phyloP scores from a whole-genome alignment of 1,140 invertebrate genomes.

The Megathymus violae region DNA sequence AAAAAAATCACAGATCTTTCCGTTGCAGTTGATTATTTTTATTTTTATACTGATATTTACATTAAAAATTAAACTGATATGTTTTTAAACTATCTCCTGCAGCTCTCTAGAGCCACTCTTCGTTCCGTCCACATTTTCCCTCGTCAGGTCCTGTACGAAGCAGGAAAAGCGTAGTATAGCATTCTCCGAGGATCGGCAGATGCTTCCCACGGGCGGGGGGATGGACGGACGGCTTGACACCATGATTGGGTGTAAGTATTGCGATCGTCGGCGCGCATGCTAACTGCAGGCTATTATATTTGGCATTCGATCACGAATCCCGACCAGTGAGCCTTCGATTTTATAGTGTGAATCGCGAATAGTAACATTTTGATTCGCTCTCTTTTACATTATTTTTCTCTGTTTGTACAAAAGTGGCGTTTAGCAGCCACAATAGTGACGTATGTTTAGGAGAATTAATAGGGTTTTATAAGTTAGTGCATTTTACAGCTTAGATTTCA shows the following conservation, averaged over 20 bases:
- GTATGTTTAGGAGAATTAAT: no score
- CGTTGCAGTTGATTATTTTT: no score
- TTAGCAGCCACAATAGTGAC: no score
- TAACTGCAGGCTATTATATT: conserved; percentile 32
- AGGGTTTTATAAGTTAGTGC: no score
- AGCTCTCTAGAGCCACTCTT: no score
- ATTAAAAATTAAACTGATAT: no score
- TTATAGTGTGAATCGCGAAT: conserved; percentile 26
- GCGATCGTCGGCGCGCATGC: conserved; percentile 30
- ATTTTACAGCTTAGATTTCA: no score
- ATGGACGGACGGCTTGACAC: conserved; percentile 28
- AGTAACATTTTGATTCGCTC: conserved; percentile 15
- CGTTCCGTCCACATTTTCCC: no score
- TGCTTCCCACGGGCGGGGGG: conserved; percentile 32
- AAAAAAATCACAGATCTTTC: no score
- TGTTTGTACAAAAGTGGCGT: neutral
- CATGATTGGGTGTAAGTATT: conserved; percentile 33
- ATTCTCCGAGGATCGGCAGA: conserved; percentile 27
- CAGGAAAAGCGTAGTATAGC: conserved; percentile 17
- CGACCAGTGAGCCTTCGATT: conserved; percentile 29
- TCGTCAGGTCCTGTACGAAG: neutral
- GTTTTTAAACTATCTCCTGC: no score
- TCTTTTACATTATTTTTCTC: neutral
- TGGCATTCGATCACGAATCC: conserved; percentile 29
- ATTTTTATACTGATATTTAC: no score